Conservation (phyloP, 2,113 vertebrate species). For the Oostethus manadensis region DNA sequence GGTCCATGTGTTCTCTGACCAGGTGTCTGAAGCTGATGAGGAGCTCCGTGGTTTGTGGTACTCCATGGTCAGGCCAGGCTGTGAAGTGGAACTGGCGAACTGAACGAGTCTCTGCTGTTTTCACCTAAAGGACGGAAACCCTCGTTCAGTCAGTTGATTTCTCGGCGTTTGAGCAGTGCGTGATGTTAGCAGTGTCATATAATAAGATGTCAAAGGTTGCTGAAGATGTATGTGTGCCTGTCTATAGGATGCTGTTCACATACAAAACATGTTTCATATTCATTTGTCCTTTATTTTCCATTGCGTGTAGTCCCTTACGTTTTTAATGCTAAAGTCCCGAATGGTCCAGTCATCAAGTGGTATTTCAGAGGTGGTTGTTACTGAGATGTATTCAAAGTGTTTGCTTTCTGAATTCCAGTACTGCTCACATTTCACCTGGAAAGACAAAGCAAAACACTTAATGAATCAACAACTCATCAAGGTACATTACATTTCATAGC, state of each 20-base stretch:
- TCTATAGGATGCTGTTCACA: no score
- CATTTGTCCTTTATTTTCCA: neutral
- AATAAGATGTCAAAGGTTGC: no score
- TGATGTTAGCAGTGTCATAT: neutral
- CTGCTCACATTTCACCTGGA: constrained; percentile 91
- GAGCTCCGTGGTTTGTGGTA: constrained; percentile 87
- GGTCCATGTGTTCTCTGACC: constrained; percentile 85
- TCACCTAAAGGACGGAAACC: constrained; percentile 61
- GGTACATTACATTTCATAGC: neutral
- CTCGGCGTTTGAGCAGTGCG: neutral
- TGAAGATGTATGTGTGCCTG: no score
- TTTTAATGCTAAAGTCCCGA: constrained; percentile 86
- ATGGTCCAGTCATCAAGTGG: constrained; percentile 89
- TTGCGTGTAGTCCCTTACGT: constrained; percentile 67
- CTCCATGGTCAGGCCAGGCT: constrained; percentile 93
- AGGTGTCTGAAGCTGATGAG: constrained; percentile 91
- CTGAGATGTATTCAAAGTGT: constrained; percentile 76
- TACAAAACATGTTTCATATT: no score
- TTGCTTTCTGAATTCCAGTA: constrained; percentile 84
- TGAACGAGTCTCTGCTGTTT: constrained; percentile 76
- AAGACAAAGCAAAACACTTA: constrained; percentile 4
- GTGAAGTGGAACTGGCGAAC: constrained; percentile 97
- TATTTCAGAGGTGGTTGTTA: constrained; percentile 77
- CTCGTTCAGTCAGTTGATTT: neutral
- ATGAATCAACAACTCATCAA: neutral